Percentiles rank a stretch among this genome's conserved stretches.
These are phyloP conservation scores for Monopterus albus DNA, from an alignment of 2,113 vertebrate genomes.

Conservation along the genomic window DNA sequence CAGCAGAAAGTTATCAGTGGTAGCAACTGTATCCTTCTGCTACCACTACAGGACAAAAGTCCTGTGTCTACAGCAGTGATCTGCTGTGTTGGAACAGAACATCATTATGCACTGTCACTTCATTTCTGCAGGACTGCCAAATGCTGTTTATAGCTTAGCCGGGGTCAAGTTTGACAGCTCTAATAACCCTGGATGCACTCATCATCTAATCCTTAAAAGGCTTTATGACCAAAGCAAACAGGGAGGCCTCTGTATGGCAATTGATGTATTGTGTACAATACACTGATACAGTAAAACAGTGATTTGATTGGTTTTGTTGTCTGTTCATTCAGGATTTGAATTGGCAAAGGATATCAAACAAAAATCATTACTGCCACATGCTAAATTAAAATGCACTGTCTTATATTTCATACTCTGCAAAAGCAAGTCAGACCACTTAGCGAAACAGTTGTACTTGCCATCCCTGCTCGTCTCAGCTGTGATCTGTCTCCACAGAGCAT, in stretches of 20 bases:
- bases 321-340: too few relatives aligned
- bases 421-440: not conserved
- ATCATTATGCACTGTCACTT: conserved; percentile 53
- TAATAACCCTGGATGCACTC: conserved; percentile 67
- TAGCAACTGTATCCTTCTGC: not conserved
- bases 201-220: conserved; percentile 70
- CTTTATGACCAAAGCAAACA: conserved; percentile 62
- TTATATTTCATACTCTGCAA: not conserved
- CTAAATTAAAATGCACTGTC: not conserved
- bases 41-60: conserved; percentile 2
- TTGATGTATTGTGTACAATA: conserved; percentile 10
- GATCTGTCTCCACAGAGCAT: not conserved
- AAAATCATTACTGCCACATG: not conserved
- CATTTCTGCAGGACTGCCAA: conserved; percentile 56
- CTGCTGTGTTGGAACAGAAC: conserved; percentile 32
- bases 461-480: not conserved
- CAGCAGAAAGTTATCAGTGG: too few relatives aligned
- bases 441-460: not conserved
- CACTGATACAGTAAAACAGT: too few relatives aligned
- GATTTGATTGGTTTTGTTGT: too few relatives aligned
- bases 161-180: conserved; percentile 74
- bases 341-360: too few relatives aligned
- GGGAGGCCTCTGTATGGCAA: conserved; percentile 29
- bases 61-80: conserved; percentile 21
- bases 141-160: conserved; percentile 67